Evolutionary conservation across 2,113 vertebrate species (phyloP).

Genomic region (western clawed frog (Xenopus tropicalis)): DNA sequence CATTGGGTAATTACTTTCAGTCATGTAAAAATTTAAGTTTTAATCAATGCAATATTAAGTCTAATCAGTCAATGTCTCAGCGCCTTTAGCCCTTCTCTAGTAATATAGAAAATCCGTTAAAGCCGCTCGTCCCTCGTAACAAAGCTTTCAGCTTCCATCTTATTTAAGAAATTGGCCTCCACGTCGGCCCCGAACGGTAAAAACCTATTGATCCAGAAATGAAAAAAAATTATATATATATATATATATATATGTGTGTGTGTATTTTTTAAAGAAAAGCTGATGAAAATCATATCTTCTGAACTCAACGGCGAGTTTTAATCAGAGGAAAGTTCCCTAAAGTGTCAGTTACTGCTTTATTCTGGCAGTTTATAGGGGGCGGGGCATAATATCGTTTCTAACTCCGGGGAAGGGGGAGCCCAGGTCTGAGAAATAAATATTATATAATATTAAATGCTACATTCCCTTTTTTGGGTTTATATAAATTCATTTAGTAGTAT

Average conservation of each 20-base stretch:
- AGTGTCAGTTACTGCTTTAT: constrained; percentile 15
- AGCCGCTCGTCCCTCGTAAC: background rate
- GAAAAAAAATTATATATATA: background rate
- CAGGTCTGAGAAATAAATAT: background rate
- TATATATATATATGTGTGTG: too few species aligned
- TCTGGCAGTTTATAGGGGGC: background rate
- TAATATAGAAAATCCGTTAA: background rate
- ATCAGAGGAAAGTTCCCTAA: constrained; percentile 17
- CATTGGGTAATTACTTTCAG: background rate
- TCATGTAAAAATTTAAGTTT: constrained; percentile 5
- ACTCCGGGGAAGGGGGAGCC: background rate
- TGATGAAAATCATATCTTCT: constrained; percentile 17
- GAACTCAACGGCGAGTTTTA: background rate
- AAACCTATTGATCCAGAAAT: background rate
- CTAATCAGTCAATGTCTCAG: too few species aligned
- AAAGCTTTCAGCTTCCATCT: background rate
- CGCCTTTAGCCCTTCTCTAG: background rate
- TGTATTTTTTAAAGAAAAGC: background rate
- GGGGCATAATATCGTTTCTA: constrained; percentile 3
- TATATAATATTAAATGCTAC: background rate
- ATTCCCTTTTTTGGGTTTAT: background rate
- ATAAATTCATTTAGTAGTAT: background rate
- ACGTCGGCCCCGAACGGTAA: background rate
- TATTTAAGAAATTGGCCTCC: background rate
- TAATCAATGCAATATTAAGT: constrained; percentile 13